Percentiles rank a stretch among this genome's conserved stretches.
phyloP scores from a whole-genome alignment of 2,888 invertebrate genomes.

The Drosophila rubida region DNA sequence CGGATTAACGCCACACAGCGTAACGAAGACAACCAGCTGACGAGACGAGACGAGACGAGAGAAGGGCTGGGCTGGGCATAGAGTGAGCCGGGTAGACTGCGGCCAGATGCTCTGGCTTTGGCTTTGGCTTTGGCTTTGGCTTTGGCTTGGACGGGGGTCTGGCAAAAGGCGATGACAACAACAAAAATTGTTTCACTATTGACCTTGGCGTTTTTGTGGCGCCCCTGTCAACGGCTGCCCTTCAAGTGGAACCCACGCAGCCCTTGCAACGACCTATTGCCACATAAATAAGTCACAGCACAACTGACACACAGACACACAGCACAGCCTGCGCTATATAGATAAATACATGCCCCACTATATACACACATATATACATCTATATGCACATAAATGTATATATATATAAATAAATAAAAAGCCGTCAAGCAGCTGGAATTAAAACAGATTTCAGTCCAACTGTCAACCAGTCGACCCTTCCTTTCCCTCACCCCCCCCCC shows the following conservation, averaged over 20 bases:
- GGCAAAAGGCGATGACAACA: conserved; percentile 54
- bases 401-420: conserved; percentile 53
- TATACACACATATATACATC: conserved; percentile 3
- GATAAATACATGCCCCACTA: neutral
- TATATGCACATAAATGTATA: neutral
- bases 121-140: no score
- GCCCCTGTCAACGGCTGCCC: conserved; percentile 57
- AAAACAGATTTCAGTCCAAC: conserved; percentile 53
- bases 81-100: conserved; percentile 7
- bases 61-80: neutral
- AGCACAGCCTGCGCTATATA: neutral
- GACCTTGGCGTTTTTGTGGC: conserved; percentile 61
- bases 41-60: conserved; percentile 1
- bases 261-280: conserved; percentile 19
- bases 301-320: neutral
- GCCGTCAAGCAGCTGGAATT: conserved; percentile 48
- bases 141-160: neutral
- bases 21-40: conserved; percentile 33
- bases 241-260: conserved; percentile 28
- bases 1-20: conserved; percentile 67
- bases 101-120: conserved; percentile 12
- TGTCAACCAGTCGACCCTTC: conserved; percentile 22
- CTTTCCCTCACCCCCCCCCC: neutral
- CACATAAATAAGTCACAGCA: conserved; percentile 54
- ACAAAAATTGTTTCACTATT: conserved; percentile 64